A percentile compares a stretch with the other conserved stretches of the same genome.
phyloP scores from a whole-genome alignment of 2,113 vertebrate genomes.

The Neogale vison region DNA sequence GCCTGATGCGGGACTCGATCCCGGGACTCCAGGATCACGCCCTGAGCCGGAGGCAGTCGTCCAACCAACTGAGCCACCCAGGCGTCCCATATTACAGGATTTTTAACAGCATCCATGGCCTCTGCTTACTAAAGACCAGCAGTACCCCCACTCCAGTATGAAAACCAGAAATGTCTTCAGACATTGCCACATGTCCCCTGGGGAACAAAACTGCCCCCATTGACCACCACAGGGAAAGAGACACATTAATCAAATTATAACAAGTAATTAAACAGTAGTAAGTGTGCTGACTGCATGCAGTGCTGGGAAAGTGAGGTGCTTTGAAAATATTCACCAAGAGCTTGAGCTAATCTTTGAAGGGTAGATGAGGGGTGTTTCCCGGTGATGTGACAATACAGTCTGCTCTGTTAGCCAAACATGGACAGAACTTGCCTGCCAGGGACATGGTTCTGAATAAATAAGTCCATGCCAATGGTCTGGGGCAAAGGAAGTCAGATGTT shows the following conservation, averaged over 20 bases:
- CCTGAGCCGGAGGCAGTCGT: too few species aligned
- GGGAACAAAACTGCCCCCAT: neutral
- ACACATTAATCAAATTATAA: neutral
- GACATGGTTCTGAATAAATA: neutral
- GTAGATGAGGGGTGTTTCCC: neutral
- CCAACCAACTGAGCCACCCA: too few species aligned
- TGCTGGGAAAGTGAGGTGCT: neutral
- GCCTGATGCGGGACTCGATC: too few species aligned
- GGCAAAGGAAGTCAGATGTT: constrained; percentile 14
- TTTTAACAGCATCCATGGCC: neutral
- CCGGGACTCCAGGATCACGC: too few species aligned
- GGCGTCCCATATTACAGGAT: neutral
- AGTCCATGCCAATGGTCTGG: neutral
- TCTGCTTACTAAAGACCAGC: neutral
- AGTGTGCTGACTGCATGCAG: neutral
- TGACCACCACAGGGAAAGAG: neutral
- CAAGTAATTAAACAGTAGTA: neutral
- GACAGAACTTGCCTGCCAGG: neutral
- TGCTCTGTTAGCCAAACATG: neutral
- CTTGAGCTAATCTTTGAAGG: constrained; percentile 8
- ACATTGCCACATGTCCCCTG: neutral
- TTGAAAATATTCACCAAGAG: neutral
- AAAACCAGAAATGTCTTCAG: constrained; percentile 9
- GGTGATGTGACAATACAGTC: neutral
- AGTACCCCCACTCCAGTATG: neutral